Percentiles rank a stretch among this genome's conserved stretches.
Evolutionary conservation across 2,113 vertebrate genomes (phyloP).

Genomic region (Rhinoptilus africanus): DNA sequence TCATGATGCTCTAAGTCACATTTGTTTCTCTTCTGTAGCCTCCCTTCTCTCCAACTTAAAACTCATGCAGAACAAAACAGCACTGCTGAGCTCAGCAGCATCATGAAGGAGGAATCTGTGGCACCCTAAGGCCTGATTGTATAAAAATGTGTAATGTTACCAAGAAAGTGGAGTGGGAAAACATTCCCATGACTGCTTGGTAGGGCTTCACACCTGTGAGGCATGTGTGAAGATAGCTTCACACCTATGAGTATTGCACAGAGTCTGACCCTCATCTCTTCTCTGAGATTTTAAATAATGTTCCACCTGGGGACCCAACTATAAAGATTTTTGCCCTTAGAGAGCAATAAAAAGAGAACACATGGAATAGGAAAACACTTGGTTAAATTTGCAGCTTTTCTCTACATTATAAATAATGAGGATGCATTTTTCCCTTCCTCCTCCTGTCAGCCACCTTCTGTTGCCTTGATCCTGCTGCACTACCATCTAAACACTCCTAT

Average conservation of each 20-base stretch:
- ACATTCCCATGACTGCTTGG: background rate
- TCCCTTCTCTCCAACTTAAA: slow-evolving; percentile 1
- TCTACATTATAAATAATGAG: background rate
- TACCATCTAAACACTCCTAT: background rate
- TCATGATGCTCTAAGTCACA: background rate
- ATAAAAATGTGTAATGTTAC: slow-evolving; percentile 24
- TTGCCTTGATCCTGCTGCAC: background rate
- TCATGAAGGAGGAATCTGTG: background rate
- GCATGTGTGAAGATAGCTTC: background rate
- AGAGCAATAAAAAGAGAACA: slow-evolving; percentile 12
- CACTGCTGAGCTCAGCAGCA: background rate
- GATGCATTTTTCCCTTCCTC: background rate
- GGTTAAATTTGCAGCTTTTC: slow-evolving; percentile 25
- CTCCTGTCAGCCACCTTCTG: slow-evolving; percentile 16
- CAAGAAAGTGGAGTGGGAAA: background rate
- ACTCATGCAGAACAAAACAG: slow-evolving; percentile 15
- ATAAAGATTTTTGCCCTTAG: slow-evolving; percentile 31
- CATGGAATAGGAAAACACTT: background rate
- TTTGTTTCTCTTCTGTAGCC: background rate
- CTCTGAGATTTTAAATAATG: slow-evolving; percentile 20
- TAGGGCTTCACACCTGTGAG: background rate
- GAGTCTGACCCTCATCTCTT: background rate
- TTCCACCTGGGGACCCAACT: slow-evolving; percentile 10
- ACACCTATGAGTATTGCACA: background rate
- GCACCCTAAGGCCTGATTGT: slow-evolving; percentile 18